Evolutionary conservation across 2,888 invertebrate genomes (phyloP), one percentile per base, ranked within the genome.

Genomic region (Drosophila birchii): DNA sequence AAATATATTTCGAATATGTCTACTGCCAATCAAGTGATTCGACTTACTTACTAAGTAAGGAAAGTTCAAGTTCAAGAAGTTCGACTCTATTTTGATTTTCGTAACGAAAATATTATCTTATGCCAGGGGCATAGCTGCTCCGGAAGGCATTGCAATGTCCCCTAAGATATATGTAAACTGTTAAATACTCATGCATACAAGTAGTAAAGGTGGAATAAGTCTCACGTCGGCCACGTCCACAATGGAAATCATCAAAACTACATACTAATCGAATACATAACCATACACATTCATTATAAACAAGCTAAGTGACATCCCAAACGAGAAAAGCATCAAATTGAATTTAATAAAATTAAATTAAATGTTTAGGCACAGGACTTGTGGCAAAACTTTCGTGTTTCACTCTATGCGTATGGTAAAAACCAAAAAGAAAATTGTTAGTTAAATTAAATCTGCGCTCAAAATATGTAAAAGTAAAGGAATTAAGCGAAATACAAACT

Each of bases 341-440:
- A 79, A 86, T 77, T 86, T 73, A 79, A 73, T 72, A 63, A 26
- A 53, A 70, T 71, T 66, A 66, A 69, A 80, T 47, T 67, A 74
- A 86, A 78, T 79, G 75, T 79, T 75, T 83, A 86, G 78, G 67
- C 84, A 83, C 74, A 74, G 57, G 57, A 72, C 60, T 73, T 81
- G 75, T 84, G 78, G 72, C 76, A 61, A 72, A 57, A 63, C 68
- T 67, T 79, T 81, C 79, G 68, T 79, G 81, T 81, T 86, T 83
- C 78, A 80, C 69, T 64, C 57, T 60, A 66, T 18, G 66, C 60
- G 66, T 55, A 74, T 16, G 38, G 34, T 20, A 58, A 59, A 56
- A 60, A 36, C 32, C 41, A 54, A 72, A 54, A 72, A 54, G 18
- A 47, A 44, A 67, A 61, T 43, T 75, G 73, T 85, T 75, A 69